Conservation (phyloP, 1,140 invertebrate species). For the Dendrolimus kikuchii region DNA sequence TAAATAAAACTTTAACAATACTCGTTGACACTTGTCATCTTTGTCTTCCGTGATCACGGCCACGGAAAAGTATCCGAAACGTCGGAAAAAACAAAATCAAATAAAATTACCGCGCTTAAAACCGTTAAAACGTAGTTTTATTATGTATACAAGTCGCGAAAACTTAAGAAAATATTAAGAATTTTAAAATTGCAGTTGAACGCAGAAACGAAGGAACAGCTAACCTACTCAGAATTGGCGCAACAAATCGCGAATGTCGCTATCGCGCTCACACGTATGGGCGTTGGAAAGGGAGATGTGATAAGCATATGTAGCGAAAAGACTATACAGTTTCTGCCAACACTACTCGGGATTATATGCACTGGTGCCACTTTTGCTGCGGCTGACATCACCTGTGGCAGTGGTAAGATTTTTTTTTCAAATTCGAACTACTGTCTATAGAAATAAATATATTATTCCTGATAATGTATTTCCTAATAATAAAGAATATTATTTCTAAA, state of each 20-base stretch:
- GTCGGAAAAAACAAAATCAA: too few species aligned
- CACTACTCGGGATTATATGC: conserved; percentile 25
- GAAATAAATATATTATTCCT: too few species aligned
- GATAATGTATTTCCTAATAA: too few species aligned
- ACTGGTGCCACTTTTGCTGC: conserved; percentile 21
- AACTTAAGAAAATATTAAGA: neutral
- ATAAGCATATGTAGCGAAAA: conserved; percentile 37
- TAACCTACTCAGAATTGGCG: conserved; percentile 21
- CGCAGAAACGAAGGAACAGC: conserved; percentile 12
- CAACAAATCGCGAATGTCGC: conserved; percentile 33
- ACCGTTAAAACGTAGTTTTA: neutral
- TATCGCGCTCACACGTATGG: conserved; percentile 24
- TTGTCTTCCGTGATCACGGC: too few species aligned
- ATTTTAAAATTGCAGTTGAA: conserved; percentile 29
- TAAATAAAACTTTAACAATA: too few species aligned
- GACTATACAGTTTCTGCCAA: conserved; percentile 25
- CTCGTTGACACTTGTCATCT: too few species aligned
- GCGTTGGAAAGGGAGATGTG: conserved; percentile 25
- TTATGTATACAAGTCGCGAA: too few species aligned
- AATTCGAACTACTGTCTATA: too few species aligned
- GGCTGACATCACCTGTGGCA: conserved; percentile 3
- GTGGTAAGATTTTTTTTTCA: conserved; percentile 2
- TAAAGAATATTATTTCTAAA: too few species aligned
- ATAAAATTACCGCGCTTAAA: neutral
- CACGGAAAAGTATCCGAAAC: too few species aligned